Conservation (phyloP, 2,113 vertebrate genomes). For the Pantherophis guttatus region DNA sequence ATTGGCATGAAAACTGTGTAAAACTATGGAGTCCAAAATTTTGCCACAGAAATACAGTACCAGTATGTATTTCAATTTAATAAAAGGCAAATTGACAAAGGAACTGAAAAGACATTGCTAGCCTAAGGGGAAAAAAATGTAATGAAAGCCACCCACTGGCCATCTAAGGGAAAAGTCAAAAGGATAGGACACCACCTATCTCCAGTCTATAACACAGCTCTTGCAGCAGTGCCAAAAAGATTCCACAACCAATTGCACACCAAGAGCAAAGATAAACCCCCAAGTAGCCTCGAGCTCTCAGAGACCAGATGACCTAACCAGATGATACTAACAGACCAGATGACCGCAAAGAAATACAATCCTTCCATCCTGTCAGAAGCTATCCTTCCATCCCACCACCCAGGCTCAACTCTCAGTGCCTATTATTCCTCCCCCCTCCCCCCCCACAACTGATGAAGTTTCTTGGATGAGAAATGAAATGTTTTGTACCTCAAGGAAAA, state of each 20-base stretch:
- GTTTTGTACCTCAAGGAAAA: neutral
- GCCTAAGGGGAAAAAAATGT: neutral
- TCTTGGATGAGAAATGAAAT: neutral
- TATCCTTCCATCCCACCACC: neutral
- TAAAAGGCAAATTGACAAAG: neutral
- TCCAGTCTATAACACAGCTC: neutral
- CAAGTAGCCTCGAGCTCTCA: neutral
- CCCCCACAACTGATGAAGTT: neutral
- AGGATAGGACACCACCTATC: neutral
- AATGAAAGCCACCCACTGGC: neutral
- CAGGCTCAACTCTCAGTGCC: neutral
- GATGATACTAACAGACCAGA: neutral
- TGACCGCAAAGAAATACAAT: neutral
- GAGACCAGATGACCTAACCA: too few species aligned
- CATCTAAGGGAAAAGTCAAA: neutral
- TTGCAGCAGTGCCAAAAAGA: neutral
- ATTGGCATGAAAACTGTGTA: neutral
- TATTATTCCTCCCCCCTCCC: neutral
- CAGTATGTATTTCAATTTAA: neutral
- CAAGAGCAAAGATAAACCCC: neutral
- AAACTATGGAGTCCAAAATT: neutral
- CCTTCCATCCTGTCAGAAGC: neutral
- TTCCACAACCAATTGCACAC: neutral
- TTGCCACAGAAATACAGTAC: neutral
- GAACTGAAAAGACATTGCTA: neutral